These are phyloP conservation scores for Acanthurus leucopareius DNA, from an alignment of 2,797 vertebrate genomes.

Conservation along the genomic window DNA sequence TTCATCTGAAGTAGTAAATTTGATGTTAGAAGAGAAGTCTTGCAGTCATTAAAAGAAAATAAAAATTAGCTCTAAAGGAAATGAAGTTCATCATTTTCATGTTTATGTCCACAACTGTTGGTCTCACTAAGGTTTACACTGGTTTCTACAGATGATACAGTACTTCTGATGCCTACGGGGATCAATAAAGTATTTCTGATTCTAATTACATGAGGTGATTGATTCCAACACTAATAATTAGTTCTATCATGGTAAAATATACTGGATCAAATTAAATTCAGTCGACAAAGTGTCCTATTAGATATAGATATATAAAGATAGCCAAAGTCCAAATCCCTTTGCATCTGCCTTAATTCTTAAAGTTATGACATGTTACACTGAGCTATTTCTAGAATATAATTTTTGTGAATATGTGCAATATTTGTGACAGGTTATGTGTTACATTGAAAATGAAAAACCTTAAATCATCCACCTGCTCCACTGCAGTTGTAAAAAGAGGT, in stretches of 20 bases:
- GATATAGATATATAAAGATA: too few species aligned
- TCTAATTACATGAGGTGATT: background rate
- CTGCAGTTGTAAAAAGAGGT: too few species aligned
- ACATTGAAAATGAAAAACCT: too few species aligned
- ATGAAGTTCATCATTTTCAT: constrained; percentile 7
- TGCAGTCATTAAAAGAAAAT: background rate
- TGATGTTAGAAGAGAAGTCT: too few species aligned
- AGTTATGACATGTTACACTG: too few species aligned
- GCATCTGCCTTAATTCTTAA: background rate
- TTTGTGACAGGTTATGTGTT: too few species aligned
- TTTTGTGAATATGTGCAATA: too few species aligned
- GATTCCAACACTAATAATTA: background rate
- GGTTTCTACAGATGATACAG: constrained; percentile 8
- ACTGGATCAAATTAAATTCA: too few species aligned
- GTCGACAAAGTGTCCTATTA: too few species aligned
- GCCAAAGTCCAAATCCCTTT: background rate
- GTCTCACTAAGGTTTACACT: background rate
- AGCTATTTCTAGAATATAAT: too few species aligned
- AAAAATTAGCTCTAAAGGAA: background rate
- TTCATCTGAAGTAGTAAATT: background rate
- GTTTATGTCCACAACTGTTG: fast-evolving
- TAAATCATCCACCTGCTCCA: too few species aligned
- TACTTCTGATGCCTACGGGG: background rate
- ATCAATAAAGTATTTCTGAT: too few species aligned
- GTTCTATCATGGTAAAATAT: background rate